Conservation (phyloP, 2,888 invertebrate species). For the Conops quadrifasciatus region DNA sequence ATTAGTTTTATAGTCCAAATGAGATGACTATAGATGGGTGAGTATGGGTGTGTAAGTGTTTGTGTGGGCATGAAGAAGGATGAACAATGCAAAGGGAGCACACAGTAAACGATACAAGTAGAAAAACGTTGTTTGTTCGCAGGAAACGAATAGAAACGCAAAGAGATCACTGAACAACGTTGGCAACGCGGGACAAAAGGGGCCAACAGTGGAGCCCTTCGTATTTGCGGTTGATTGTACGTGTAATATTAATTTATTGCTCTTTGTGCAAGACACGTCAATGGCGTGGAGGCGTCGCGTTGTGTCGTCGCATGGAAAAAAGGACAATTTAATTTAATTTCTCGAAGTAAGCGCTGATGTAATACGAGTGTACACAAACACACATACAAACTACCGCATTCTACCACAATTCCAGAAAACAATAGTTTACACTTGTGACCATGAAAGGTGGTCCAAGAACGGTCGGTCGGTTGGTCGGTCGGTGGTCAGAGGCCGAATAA, state of each 20-base stretch:
- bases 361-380: constrained; percentile 9
- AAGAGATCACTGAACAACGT: too few relatives aligned
- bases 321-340: constrained; percentile 63
- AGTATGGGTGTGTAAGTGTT: too few relatives aligned
- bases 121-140: too few relatives aligned
- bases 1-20: constrained; percentile 29
- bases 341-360: constrained; percentile 40
- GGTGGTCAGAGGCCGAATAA: too few relatives aligned
- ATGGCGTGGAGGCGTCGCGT: constrained; percentile 5
- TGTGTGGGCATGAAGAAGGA: constrained; percentile 5
- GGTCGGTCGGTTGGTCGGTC: too few relatives aligned
- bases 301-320: constrained; percentile 53
- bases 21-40: not conserved
- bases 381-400: not conserved
- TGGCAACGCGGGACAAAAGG: too few relatives aligned
- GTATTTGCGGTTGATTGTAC: constrained; percentile 32
- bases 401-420: constrained; percentile 40
- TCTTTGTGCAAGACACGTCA: constrained; percentile 13
- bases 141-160: too few relatives aligned
- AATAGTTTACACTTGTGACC: constrained; percentile 57
- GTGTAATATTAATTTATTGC: constrained; percentile 44
- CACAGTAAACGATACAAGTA: not conserved
- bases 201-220: not conserved
- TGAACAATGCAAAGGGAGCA: not conserved
- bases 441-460: constrained; percentile 36